phyloP scores from a whole-genome alignment of 2,113 vertebrate genomes.

The Uropsilus gracilis region DNA sequence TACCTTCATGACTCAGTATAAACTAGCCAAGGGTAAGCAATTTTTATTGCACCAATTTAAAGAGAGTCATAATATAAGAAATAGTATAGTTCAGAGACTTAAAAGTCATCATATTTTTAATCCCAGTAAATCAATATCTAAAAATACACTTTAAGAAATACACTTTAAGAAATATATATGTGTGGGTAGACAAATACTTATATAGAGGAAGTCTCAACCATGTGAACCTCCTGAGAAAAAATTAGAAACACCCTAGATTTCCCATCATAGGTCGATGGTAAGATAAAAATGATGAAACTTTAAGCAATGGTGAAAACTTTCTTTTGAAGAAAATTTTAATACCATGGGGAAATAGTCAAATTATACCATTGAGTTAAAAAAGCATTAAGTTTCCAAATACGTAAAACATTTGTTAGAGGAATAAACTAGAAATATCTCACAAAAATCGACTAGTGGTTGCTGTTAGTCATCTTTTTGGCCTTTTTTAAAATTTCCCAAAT shows the following conservation, averaged over 20 bases:
- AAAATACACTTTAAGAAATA: neutral
- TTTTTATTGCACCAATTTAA: neutral
- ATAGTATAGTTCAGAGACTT: neutral
- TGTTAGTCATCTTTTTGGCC: neutral
- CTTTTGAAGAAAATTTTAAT: conserved; percentile 2
- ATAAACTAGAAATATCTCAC: neutral
- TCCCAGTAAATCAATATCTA: neutral
- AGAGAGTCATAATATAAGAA: neutral
- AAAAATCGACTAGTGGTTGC: neutral
- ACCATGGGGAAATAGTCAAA: neutral
- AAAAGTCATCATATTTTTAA: neutral
- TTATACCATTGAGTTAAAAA: neutral
- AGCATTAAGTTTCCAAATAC: neutral
- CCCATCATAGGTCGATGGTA: neutral
- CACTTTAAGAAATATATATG: neutral
- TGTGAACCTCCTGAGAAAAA: neutral
- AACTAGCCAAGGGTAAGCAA: neutral
- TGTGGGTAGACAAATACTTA: neutral
- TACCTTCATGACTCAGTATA: neutral
- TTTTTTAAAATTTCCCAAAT: neutral
- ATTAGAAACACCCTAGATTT: neutral
- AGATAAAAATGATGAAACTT: neutral
- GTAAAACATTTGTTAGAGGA: neutral
- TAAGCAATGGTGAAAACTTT: neutral
- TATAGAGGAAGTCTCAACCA: neutral